A percentile compares a stretch with the other conserved stretches of the same genome.
Conservation (phyloP, 2,113 vertebrate species). For the Dasypus novemcinctus region DNA sequence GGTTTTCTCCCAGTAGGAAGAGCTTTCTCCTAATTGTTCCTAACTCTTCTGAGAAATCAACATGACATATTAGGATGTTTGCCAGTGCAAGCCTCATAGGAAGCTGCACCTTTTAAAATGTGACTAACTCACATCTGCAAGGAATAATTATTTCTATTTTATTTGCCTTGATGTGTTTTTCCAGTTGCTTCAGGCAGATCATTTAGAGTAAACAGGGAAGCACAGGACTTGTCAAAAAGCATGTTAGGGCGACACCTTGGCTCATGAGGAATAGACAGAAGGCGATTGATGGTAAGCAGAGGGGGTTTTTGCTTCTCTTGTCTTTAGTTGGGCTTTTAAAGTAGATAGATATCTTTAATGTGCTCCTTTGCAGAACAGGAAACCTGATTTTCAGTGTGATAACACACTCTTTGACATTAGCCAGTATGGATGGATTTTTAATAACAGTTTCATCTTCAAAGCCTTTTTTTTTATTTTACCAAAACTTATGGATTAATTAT, state of each 20-base stretch:
- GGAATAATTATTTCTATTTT: slow-evolving; percentile 66
- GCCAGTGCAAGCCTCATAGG: background rate
- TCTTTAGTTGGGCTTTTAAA: slow-evolving; percentile 67
- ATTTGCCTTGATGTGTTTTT: slow-evolving; percentile 70
- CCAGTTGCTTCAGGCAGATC: slow-evolving; percentile 47
- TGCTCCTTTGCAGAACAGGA: slow-evolving; percentile 59
- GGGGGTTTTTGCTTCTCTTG: slow-evolving; percentile 40
- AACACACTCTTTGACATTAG: slow-evolving; percentile 70
- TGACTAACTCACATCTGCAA: slow-evolving; percentile 67
- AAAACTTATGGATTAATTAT: slow-evolving; percentile 68
- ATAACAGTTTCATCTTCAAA: slow-evolving; percentile 79
- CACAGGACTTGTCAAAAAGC: slow-evolving; percentile 52
- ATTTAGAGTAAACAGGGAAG: slow-evolving; percentile 37
- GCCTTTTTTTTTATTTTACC: slow-evolving; percentile 13
- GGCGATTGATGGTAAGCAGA: background rate
- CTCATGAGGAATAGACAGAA: slow-evolving; percentile 3
- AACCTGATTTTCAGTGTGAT: slow-evolving; percentile 70
- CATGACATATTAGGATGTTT: background rate
- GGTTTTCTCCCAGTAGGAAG: background rate
- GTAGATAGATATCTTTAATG: slow-evolving; percentile 68
- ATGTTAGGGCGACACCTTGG: slow-evolving; percentile 47
- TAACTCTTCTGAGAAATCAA: background rate
- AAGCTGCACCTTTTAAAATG: slow-evolving; percentile 63
- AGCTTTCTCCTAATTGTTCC: background rate
- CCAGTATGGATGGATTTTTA: slow-evolving; percentile 62